These are phyloP conservation scores for Cisticola juncidis DNA, from an alignment of 2,113 vertebrate genomes.

Conservation along the genomic window DNA sequence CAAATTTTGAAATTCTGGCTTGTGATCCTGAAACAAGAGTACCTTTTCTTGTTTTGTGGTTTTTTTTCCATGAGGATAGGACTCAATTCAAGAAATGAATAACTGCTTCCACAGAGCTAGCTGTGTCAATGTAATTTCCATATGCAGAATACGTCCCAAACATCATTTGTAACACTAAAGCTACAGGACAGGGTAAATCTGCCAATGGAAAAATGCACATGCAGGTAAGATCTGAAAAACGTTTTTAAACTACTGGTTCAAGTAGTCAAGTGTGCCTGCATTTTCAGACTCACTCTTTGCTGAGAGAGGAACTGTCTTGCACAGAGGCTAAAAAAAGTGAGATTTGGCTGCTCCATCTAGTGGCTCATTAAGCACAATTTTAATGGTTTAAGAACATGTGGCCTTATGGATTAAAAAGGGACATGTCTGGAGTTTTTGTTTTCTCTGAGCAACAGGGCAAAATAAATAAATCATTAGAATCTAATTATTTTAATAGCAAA, in stretches of 20 bases:
- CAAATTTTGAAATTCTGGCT: neutral
- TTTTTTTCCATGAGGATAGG: neutral
- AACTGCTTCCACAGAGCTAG: neutral
- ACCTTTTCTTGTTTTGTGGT: neutral
- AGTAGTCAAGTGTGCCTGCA: neutral
- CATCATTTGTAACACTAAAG: neutral
- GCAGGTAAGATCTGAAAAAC: neutral
- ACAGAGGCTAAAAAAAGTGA: neutral
- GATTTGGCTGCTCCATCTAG: conserved; percentile 43
- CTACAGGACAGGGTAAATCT: neutral
- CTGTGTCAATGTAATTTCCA: neutral
- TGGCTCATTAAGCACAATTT: neutral
- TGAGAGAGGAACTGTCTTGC: neutral
- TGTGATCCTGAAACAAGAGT: neutral
- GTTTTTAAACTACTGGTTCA: neutral
- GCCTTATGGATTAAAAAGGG: neutral
- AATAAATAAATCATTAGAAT: neutral
- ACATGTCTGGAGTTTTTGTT: accelerated
- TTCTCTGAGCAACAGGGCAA: neutral
- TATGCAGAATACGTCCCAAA: neutral
- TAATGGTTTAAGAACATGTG: neutral
- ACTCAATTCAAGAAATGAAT: neutral
- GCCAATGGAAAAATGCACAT: neutral
- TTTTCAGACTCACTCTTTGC: neutral
- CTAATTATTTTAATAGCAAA: neutral